Evolutionary conservation across 2,888 invertebrate species (phyloP).

Genomic region (Xestobium rufovillosum): DNA sequence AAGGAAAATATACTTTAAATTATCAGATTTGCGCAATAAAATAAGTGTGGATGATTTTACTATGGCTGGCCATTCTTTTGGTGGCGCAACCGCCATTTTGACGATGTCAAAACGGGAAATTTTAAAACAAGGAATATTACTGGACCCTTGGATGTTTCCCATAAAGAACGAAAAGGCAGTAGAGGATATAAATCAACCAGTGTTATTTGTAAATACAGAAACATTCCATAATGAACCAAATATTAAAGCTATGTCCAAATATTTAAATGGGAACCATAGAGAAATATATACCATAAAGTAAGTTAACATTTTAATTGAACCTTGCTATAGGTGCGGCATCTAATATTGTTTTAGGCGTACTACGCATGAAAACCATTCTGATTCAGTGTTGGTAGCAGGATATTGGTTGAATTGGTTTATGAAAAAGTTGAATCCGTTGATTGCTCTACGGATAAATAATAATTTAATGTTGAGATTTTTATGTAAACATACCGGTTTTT

Average conservation of each 20-base stretch:
- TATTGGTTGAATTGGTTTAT: slow-evolving; percentile 47
- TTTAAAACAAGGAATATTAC: slow-evolving; percentile 46
- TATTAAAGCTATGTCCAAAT: slow-evolving; percentile 44
- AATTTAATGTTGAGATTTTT: slow-evolving; percentile 41
- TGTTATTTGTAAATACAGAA: slow-evolving; percentile 51
- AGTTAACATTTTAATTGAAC: slow-evolving; percentile 25
- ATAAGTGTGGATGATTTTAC: slow-evolving; percentile 44
- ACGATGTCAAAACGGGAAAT: slow-evolving; percentile 47
- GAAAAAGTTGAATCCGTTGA: slow-evolving; percentile 41
- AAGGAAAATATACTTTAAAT: slow-evolving; percentile 27
- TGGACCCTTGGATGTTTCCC: slow-evolving; percentile 58
- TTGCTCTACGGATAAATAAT: slow-evolving; percentile 42
- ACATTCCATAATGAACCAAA: slow-evolving; percentile 51
- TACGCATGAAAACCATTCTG: slow-evolving; percentile 46
- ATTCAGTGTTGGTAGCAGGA: slow-evolving; percentile 41
- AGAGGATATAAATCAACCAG: slow-evolving; percentile 43
- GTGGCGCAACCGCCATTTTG: slow-evolving; percentile 53
- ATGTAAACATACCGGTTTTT: slow-evolving; percentile 31
- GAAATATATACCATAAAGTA: slow-evolving; percentile 44
- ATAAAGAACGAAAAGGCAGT: slow-evolving; percentile 43
- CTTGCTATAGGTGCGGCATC: no score
- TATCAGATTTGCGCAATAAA: slow-evolving; percentile 38
- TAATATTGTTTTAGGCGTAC: slow-evolving; percentile 39
- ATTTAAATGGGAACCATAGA: slow-evolving; percentile 29
- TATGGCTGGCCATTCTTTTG: slow-evolving; percentile 60